Evolutionary conservation across 2,113 vertebrate species (phyloP).

Genomic region (Sinocyclocheilus grahami): DNA sequence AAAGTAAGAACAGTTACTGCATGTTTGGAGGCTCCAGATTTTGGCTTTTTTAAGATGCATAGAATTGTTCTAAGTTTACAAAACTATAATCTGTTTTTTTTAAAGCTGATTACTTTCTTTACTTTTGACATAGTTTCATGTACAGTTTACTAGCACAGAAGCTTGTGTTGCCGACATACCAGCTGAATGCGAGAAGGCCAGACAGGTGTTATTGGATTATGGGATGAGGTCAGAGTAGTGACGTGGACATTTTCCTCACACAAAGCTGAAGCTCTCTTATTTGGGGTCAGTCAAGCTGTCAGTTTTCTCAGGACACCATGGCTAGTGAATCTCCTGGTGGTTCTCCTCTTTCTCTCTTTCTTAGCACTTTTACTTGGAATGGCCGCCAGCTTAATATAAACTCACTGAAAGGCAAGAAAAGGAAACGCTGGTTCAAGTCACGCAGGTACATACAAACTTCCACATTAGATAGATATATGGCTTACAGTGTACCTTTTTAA

Average conservation of each 20-base stretch:
- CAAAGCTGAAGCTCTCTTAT: slow-evolving; percentile 20
- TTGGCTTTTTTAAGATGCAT: neutral
- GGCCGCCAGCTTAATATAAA: slow-evolving; percentile 41
- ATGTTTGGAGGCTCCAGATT: neutral
- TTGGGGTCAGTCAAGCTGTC: slow-evolving; percentile 4
- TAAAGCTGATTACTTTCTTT: neutral
- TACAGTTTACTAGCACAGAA: neutral
- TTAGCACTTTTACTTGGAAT: slow-evolving; percentile 13
- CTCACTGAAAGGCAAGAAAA: slow-evolving; percentile 57
- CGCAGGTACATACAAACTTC: slow-evolving; percentile 42
- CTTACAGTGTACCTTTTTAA: neutral
- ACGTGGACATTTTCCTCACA: slow-evolving; percentile 39
- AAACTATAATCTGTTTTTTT: neutral
- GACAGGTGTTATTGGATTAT: slow-evolving; percentile 55
- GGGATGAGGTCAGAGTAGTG: slow-evolving; percentile 46
- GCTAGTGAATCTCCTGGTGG: slow-evolving; percentile 20
- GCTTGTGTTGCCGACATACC: neutral
- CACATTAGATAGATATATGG: neutral
- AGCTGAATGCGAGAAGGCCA: slow-evolving; percentile 38
- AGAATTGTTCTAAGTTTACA: neutral
- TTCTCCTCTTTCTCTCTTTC: slow-evolving; percentile 29
- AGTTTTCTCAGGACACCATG: slow-evolving; percentile 11
- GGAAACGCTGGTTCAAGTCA: slow-evolving; percentile 55
- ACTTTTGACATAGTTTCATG: neutral
- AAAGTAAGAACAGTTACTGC: neutral